These are phyloP conservation scores for Galaxias olidus DNA, from an alignment of 2,797 vertebrate genomes.

Conservation along the genomic window DNA sequence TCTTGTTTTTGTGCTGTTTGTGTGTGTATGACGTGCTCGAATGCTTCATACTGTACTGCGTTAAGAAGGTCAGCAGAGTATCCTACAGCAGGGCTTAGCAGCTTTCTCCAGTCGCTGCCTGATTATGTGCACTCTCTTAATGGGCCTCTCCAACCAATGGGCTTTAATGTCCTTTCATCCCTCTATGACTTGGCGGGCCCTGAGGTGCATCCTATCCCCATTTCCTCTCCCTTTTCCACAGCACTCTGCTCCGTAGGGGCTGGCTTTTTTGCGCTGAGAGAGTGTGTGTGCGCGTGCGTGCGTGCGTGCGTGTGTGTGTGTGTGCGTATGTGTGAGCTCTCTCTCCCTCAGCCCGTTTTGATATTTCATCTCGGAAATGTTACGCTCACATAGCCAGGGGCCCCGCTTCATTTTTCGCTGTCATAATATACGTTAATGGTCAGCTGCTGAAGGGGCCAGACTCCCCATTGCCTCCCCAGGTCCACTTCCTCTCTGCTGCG, in stretches of 20 bases:
- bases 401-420: slow-evolving; percentile 22
- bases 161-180: slow-evolving; percentile 40
- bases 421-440: neutral
- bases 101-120: slow-evolving; percentile 25
- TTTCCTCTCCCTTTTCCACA: slow-evolving; percentile 2
- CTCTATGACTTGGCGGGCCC: slow-evolving; percentile 40
- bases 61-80: slow-evolving; percentile 70
- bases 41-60: slow-evolving; percentile 56
- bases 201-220: slow-evolving; percentile 33
- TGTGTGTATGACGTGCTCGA: slow-evolving; percentile 41
- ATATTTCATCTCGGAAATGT: slow-evolving; percentile 64
- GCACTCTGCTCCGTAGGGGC: neutral
- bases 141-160: slow-evolving; percentile 53
- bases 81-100: slow-evolving; percentile 50
- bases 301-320: neutral
- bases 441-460: no score
- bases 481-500: no score
- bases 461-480: no score
- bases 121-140: slow-evolving; percentile 63
- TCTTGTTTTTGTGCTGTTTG: slow-evolving; percentile 4
- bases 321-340: neutral
- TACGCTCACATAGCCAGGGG: slow-evolving; percentile 61
- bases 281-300: slow-evolving; percentile 18
- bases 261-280: neutral
- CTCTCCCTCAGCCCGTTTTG: slow-evolving; percentile 38